These are phyloP conservation scores for Cebus imitator DNA, from an alignment of 2,113 vertebrate genomes.

Conservation along the genomic window DNA sequence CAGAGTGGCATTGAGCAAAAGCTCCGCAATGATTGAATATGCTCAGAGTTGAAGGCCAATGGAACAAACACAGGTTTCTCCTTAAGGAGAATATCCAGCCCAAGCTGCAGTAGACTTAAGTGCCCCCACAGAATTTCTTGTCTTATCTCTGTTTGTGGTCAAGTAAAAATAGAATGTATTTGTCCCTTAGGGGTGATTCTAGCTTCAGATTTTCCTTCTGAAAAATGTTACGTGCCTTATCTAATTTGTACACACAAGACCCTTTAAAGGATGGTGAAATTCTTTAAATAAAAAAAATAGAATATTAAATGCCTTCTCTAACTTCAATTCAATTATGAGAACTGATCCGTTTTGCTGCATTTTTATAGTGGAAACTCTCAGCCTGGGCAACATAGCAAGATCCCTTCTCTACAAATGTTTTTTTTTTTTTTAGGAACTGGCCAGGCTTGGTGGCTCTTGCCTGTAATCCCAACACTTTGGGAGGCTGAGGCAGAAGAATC, in stretches of 20 bases:
- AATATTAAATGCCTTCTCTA: slow-evolving; percentile 29
- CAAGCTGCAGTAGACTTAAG: background rate
- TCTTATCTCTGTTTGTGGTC: background rate
- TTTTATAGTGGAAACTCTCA: background rate
- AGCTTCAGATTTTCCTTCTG: slow-evolving; percentile 17
- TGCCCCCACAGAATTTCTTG: background rate
- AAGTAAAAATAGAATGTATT: background rate
- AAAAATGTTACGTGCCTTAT: slow-evolving; percentile 3
- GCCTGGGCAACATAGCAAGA: no score
- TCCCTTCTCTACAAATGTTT: no score
- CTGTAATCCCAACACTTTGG: no score
- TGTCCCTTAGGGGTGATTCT: background rate
- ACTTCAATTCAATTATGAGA: slow-evolving; percentile 34
- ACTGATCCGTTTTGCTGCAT: background rate
- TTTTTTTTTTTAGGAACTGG: no score
- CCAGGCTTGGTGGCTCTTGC: no score
- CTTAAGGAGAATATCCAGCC: background rate
- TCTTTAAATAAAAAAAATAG: slow-evolving; percentile 46
- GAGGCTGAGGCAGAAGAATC: no score
- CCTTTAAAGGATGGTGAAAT: background rate
- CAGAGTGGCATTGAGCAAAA: background rate
- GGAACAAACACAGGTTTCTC: background rate
- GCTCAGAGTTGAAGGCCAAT: background rate
- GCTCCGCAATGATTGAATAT: rapidly evolving
- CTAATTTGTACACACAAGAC: background rate